Evolutionary conservation across 2,888 invertebrate species (phyloP), one percentile per base, ranked within the genome.

Genomic region (Cheilosia urbana): DNA sequence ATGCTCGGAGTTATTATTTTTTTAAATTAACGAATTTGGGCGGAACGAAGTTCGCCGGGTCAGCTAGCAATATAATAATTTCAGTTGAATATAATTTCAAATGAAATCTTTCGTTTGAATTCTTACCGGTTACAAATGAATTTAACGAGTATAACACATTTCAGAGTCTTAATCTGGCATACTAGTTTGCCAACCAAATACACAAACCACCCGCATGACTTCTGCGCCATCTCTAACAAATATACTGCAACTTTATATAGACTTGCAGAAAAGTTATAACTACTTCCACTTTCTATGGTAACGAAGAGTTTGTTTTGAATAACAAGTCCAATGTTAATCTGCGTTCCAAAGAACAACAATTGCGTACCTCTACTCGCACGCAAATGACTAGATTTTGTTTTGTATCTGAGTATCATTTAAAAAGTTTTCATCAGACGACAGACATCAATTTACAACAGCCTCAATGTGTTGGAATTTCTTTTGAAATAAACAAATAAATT

Each of bases 251-350:
- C 42, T 2, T n/a, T 0, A 21, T 24, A 13, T 15, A 40, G 1
- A 51, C 21, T 17, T 17, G 57, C 40, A 27, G 62, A 21, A 55
- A 37, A 37, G 37, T 13, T 37, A 37, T 37, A 13, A 37, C 37
- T 62, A 60, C 57, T 40, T 63, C 55, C 9, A 57, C 62, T 79
- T 71, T 57, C 85, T 85, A 85, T 85, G 85, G 85, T 68, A 85
- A 85, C 85, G 63, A 4, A 37, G 40, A 79, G 80, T 85, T 85
- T 85, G 72, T 81, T 85, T 85, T 81, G 81, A 85, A 81, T 77
- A 81, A 72, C 85, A 76, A 81, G 11, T 71, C n/a, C 21, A 76
- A 66, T 73, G 9, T 55, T 47, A 21, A 37, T 68, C 45, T 27
- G 66, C 76, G 4, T 60, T 55, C 21, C 30, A 66, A 53, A 55